Base-by-base conservation (phyloP, 2,797 vertebrate genomes). In the Myotis pilosus region DNA sequence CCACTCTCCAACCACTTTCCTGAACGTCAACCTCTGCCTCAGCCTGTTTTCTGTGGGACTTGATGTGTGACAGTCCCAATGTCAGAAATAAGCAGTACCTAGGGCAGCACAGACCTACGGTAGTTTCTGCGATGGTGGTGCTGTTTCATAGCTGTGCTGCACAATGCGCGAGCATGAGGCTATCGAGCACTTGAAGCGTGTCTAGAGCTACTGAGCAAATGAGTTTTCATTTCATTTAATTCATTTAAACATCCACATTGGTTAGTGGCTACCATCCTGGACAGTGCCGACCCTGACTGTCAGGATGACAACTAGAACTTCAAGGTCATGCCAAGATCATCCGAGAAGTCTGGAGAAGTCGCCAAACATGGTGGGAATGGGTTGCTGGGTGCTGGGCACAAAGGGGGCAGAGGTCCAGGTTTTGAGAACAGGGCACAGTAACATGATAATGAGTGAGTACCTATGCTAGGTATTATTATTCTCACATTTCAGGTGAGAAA, bases 221-320 rank as follows among this genome's bases (percentile, higher is more conserved):
- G 23, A 44, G 71, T 41, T 51, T 81, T 80, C 28, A 85, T 87
- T 53, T 62, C 7, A 75, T 64, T 76, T 28, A 80, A 66, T 57
- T 92, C 57, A 94, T 36, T 87, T 89, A 83, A 74, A 75, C 12
- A 92, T 57, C n/a, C 30, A 72, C 17, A 53, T 41, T 89, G 16
- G 55, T 41, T 49, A 71, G 30, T 91, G 36, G 51, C 44, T 62
- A 57, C 16, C 36, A 36, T 15, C 16, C 10, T 74, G 8, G 6
- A 47, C 6, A 80, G 47, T 7, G 1, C 5, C 83, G 84, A 89
- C 36, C 25, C 51, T 60, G 33, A 80, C 53, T 13, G 3, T 85
- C 55, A 89, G 60, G 17, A 51, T 28, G 71, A 74, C 53, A 84
- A 68, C 36, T 30, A 38, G 53, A 93, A 96, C 66, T 57, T 64